Evolutionary conservation across 2,113 vertebrate genomes (phyloP), one percentile per base, ranked within the genome.

Genomic region (Lepidothrix coronata): DNA sequence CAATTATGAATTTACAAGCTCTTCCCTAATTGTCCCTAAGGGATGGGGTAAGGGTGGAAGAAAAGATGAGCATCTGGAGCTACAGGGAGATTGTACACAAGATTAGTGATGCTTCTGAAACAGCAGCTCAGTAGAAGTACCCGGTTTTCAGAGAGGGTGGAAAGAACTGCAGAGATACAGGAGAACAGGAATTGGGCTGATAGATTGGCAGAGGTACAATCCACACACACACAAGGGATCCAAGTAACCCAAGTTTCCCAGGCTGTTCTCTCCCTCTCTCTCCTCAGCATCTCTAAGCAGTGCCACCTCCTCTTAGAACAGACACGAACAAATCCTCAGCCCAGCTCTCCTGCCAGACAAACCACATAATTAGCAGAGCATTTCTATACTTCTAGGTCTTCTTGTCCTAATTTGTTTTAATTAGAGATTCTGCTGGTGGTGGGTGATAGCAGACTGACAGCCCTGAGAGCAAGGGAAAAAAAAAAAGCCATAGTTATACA

Each of bases 1-100:
- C 85, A 73, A 83, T 66, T 74, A 96, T 58, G 81, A 93, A 73
- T 94, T 91, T 92, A 58, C 37, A 89, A 88, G 92, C 65, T 82
- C 74, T 84, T 96, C 59, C 44, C 44, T 85, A 76, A 73, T 84
- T 73, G 74, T 65, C 92, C 89, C 82, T 85, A 81, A 76, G 94
- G 77, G 57, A 46, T 51, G 30, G 35, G 51, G 15, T 59, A 82
- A 31, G 54, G 57, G 44, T 74, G n/a, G n/a, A 79, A 76, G 85
- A 58, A 70, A 58, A 52, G 46, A 85, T 27, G 21, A 87, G 91
- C 89, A 85, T 48, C 21, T 61, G 76, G 72, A 94, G 48, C 52
- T 89, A 9, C 58, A 55, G 81, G 48, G 63, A 82, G 43, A 61
- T 31, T 39, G 89, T 9, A 43, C 33, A 58, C 31, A 30, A n/a